These are phyloP conservation scores for Carduelis carduelis DNA, from an alignment of 2,797 vertebrate genomes.

Conservation along the genomic window DNA sequence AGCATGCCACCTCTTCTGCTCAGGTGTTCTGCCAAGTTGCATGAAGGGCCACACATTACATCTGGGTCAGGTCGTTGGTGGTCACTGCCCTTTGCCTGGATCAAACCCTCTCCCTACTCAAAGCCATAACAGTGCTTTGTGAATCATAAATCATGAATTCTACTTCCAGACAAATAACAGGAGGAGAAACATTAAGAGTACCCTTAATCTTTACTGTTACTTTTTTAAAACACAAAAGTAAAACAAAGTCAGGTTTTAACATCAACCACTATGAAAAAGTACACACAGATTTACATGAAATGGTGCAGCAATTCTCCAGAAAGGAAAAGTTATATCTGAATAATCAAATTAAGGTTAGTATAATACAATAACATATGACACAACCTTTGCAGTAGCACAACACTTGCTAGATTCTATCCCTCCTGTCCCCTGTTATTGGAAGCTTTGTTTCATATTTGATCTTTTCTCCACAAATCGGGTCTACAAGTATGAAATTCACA, in stretches of 20 bases:
- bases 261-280: background rate
- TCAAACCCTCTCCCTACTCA: background rate
- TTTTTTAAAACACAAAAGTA: background rate
- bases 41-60: background rate
- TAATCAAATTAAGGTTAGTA: background rate
- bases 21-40: background rate
- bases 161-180: background rate
- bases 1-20: background rate
- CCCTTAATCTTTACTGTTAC: background rate
- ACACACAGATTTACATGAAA: background rate
- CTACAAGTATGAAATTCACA: background rate
- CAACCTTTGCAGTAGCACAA: background rate
- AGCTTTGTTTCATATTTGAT: background rate
- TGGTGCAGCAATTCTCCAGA: background rate
- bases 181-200: background rate
- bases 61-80: background rate
- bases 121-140: background rate
- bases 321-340: background rate
- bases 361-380: background rate
- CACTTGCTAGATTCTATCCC: background rate
- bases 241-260: background rate
- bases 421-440: background rate
- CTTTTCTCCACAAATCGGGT: background rate
- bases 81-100: background rate
- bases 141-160: background rate